Percentiles rank a stretch among this genome's conserved stretches.
Conservation (phyloP, 2,113 vertebrate species). For the Lutjanus erythropterus region DNA sequence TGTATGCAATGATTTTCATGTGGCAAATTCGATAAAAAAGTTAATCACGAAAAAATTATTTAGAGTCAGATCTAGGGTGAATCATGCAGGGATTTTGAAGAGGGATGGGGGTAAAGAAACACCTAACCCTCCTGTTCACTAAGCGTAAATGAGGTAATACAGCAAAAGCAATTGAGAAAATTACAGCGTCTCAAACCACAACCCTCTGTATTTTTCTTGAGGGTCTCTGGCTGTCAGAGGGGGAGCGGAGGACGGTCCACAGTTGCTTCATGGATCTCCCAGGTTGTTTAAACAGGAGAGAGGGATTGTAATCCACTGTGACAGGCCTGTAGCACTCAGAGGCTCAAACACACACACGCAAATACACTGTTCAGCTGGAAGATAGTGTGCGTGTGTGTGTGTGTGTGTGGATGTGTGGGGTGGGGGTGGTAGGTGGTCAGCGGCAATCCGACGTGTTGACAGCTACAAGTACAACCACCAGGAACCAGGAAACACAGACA, state of each 20-base stretch:
- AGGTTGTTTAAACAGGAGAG: conserved; percentile 77
- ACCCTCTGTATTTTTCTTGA: conserved; percentile 40
- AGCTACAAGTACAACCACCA: conserved; percentile 62
- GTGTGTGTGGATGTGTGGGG: neutral
- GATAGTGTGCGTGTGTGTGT: conserved; percentile 5
- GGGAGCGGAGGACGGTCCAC: conserved; percentile 18
- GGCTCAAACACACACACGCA: conserved; percentile 34
- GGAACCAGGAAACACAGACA: conserved; percentile 52
- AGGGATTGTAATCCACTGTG: conserved; percentile 70
- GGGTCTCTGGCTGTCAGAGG: conserved; percentile 47
- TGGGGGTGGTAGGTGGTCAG: conserved; percentile 12
- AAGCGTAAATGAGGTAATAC: conserved; percentile 67
- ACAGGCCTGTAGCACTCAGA: conserved; percentile 59
- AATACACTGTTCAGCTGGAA: conserved; percentile 7
- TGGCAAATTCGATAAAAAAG: too few relatives aligned
- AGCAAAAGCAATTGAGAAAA: conserved; percentile 70
- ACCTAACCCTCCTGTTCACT: neutral
- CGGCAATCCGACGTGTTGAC: conserved; percentile 47
- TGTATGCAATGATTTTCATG: too few relatives aligned
- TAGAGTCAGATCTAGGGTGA: conserved; percentile 5
- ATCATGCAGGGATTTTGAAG: conserved; percentile 34
- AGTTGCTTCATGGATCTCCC: conserved; percentile 60
- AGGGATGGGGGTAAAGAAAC: conserved; percentile 9
- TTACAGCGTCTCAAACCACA: conserved; percentile 49
- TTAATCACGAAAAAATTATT: too few relatives aligned